Conservation (phyloP, 2,113 vertebrate species). For the Ginglymostoma cirratum region DNA sequence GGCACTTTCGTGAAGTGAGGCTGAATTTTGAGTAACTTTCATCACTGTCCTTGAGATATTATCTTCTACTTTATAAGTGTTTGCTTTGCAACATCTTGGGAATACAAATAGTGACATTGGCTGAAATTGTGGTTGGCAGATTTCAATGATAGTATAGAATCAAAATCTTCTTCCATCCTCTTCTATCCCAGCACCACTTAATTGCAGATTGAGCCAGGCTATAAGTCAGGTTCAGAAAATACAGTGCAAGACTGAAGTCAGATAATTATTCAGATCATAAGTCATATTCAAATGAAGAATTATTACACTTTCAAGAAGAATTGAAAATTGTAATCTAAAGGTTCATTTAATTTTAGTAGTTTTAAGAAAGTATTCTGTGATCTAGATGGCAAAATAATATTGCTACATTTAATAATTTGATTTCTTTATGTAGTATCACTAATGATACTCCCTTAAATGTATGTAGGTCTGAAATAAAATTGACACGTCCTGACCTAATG, state of each 20-base stretch:
- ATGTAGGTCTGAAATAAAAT: conserved; percentile 8
- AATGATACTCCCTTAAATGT: conserved; percentile 30
- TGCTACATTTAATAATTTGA: conserved; percentile 6
- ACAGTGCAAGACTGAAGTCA: not conserved
- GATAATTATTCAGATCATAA: conserved; percentile 8
- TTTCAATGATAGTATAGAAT: not conserved
- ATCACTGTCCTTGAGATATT: not conserved
- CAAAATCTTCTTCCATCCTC: not conserved
- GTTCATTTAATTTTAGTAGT: not conserved
- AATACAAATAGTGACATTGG: not conserved
- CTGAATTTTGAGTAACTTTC: not conserved
- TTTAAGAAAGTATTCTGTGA: not conserved
- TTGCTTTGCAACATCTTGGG: not conserved
- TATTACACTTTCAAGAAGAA: not conserved
- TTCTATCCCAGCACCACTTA: not conserved
- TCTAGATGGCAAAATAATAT: not conserved
- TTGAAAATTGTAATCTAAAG: not conserved
- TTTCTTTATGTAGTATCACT: not conserved
- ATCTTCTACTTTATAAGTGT: not conserved
- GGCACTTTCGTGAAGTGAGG: not conserved
- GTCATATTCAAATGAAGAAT: not conserved
- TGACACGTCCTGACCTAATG: not conserved
- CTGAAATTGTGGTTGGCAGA: not conserved
- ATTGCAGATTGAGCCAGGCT: not conserved
- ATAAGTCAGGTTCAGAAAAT: not conserved